A percentile compares a stretch with the other conserved stretches of the same genome.
Conservation (phyloP, 2,113 vertebrate species). For the Agelaius tricolor region DNA sequence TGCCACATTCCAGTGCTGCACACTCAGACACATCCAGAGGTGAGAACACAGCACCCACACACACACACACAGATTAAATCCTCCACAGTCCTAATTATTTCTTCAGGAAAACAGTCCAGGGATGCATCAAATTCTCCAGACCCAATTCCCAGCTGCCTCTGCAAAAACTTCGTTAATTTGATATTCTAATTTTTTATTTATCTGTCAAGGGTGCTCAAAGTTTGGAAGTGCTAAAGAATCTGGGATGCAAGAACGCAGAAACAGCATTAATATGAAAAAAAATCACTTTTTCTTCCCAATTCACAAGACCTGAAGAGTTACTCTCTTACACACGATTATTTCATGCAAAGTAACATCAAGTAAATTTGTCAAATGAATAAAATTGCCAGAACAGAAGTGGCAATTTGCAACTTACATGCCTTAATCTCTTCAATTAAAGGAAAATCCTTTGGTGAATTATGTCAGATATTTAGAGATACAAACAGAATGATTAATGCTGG, state of each 20-base stretch:
- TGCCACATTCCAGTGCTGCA: background rate
- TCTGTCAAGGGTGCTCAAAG: background rate
- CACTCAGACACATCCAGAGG: background rate
- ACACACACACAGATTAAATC: background rate
- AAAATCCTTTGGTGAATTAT: slow-evolving; percentile 33
- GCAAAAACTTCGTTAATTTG: background rate
- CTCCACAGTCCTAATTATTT: background rate
- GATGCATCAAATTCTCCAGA: background rate
- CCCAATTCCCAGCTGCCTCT: background rate
- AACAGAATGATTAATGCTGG: slow-evolving; percentile 53
- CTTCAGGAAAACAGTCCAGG: background rate
- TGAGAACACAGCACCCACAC: background rate
- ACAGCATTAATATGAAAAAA: background rate
- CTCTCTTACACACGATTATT: background rate
- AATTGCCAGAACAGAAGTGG: background rate
- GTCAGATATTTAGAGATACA: slow-evolving; percentile 49
- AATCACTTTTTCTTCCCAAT: background rate
- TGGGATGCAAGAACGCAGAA: background rate
- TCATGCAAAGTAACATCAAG: background rate
- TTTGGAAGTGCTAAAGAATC: background rate
- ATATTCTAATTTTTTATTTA: background rate
- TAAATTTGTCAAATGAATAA: background rate
- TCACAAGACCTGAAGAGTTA: too few species aligned
- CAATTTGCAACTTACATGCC: background rate
- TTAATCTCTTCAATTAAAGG: slow-evolving; percentile 34